Evolutionary conservation across 2,113 vertebrate species (phyloP), one percentile per base, ranked within the genome.

Genomic region (Steatornis caripensis): DNA sequence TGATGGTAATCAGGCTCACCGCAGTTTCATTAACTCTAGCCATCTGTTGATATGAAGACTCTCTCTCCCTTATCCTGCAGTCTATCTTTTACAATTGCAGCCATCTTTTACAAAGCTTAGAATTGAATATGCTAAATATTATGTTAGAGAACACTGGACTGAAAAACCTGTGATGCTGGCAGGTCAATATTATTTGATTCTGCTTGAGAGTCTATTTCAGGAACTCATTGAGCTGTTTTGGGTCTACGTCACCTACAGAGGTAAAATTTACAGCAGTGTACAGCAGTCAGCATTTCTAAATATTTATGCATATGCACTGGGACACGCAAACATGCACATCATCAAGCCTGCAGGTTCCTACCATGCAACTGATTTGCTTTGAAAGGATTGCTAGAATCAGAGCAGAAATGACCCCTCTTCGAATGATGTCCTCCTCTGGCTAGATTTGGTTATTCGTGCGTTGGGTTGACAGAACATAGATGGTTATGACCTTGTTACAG

Each of bases 121-220:
- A 58, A 88, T 6, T 30, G 32, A 72, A 81, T 64, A 46, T 37
- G 94, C 71, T 48, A 41, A 20, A 29, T 66, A 37, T 34, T 3
- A 7, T 11, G 32, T 48, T 62, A 84, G 41, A 5, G 54, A 94
- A 41, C 49, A 57, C 54, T 78, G 69, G 9, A 49, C 71, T 92
- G 75, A 83, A 55, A 74, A 46, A 27, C 39, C 11, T 2, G 26
- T 30, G 69, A 54, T 8, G 26, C 46, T 83, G 46, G 29, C 36
- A 49, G 70, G 80, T 96, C 96, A 68, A 55, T 95, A 76, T n/a
- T 76, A 27, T 87, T 85, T 82, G 80, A 89, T 90, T 24, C 41
- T 36, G 70, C 62, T 68, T 66, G 62, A 32, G 3, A 68, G 36
- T 46, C 60, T 71, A 69, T 68, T 82, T 37, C 65, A 90, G 83